A percentile compares a stretch with the other conserved stretches of the same genome.
These are phyloP conservation scores for Mesembrinibis cayennensis DNA, from an alignment of 2,113 vertebrate genomes.

Conservation along the genomic window DNA sequence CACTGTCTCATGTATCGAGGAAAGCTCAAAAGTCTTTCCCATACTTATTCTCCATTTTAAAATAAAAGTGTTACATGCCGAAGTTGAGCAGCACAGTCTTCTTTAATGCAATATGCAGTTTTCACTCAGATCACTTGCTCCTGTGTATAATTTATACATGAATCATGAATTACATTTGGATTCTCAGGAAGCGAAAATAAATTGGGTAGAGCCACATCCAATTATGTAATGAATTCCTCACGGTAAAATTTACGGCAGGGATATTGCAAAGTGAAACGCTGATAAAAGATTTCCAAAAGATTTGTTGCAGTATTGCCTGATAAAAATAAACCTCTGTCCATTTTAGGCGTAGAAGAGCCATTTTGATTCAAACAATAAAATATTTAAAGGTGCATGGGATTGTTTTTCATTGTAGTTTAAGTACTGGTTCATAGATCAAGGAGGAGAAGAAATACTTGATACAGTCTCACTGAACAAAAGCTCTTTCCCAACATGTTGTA, in stretches of 20 bases:
- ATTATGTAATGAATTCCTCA: conserved; percentile 62
- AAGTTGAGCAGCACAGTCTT: not conserved
- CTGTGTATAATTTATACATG: conserved; percentile 37
- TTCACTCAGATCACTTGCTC: not conserved
- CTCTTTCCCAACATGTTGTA: not conserved
- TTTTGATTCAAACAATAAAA: conserved; percentile 30
- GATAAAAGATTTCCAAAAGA: conserved; percentile 33
- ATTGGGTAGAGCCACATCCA: conserved; percentile 46
- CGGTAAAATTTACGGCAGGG: not conserved
- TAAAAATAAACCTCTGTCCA: not conserved
- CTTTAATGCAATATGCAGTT: not conserved
- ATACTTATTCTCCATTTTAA: not conserved
- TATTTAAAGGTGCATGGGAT: not conserved
- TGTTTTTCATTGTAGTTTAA: not conserved
- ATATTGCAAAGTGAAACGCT: not conserved
- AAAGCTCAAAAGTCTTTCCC: not conserved
- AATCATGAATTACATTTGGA: conserved; percentile 32
- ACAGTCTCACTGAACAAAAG: not conserved
- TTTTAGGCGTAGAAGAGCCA: conserved; percentile 21
- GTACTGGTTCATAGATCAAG: not conserved
- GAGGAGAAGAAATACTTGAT: not conserved
- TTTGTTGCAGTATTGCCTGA: not conserved
- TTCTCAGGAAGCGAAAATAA: conserved; percentile 55
- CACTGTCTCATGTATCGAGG: not conserved
- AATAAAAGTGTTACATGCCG: not conserved